Percentiles rank a stretch among this genome's conserved stretches.
Evolutionary conservation across 2,113 vertebrate genomes (phyloP).

Genomic region (Leptobrachium ailaonicum): DNA sequence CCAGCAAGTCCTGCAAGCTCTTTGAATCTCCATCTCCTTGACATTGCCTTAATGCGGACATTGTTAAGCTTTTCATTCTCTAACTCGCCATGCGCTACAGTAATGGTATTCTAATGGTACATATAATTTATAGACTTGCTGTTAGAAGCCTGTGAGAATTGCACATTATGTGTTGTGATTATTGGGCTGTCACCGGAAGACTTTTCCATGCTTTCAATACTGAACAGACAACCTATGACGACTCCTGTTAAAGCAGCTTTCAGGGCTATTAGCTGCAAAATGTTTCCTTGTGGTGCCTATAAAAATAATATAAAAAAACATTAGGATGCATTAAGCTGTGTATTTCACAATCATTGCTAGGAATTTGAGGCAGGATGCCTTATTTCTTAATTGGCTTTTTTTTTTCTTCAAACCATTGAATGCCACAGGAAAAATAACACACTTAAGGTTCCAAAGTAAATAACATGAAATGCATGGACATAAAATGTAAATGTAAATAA

Average conservation of each 20-base stretch:
- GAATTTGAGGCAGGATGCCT: constrained; percentile 5
- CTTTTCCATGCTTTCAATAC: constrained; percentile 29
- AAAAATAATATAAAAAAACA: constrained; percentile 30
- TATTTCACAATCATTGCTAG: constrained; percentile 27
- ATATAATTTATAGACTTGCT: constrained; percentile 4
- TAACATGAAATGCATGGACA: neutral
- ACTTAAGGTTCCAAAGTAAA: neutral
- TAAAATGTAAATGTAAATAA: neutral
- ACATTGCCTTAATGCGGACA: constrained; percentile 23
- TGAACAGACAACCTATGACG: constrained; percentile 11
- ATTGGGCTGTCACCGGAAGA: constrained; percentile 25
- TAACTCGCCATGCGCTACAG: neutral
- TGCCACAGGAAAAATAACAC: constrained; percentile 20
- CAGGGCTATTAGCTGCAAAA: constrained; percentile 33
- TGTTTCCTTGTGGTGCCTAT: constrained; percentile 7
- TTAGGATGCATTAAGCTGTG: constrained; percentile 32
- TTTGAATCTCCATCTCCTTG: constrained; percentile 4
- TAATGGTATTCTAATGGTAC: constrained; percentile 25
- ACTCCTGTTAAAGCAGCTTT: constrained; percentile 34
- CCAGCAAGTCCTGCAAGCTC: neutral
- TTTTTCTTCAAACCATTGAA: neutral
- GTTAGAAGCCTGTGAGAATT: constrained; percentile 26
- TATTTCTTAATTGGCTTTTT: constrained; percentile 35
- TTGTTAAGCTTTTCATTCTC: neutral
- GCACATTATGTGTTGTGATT: constrained; percentile 36